These are phyloP conservation scores for Thymelicus lineola DNA, from an alignment of 2,888 invertebrate genomes.

Conservation along the genomic window DNA sequence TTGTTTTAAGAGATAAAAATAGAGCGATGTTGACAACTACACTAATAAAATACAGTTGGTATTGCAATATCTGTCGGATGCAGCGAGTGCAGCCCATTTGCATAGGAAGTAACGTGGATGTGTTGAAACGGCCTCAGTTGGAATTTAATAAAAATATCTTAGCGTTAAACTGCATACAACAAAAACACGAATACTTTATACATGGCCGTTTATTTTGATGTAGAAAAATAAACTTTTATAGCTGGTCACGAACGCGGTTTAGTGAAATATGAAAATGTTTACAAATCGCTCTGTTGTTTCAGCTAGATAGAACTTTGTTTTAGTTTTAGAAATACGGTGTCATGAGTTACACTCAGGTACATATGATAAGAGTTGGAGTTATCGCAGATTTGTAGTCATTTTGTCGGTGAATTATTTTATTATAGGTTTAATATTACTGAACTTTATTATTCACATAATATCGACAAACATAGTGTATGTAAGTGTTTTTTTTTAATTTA, in stretches of 20 bases:
- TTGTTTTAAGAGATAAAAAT: conserved; percentile 41
- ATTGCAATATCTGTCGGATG: conserved; percentile 75
- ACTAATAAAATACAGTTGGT: conserved; percentile 65
- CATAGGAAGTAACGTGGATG: conserved; percentile 68
- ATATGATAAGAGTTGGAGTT: neutral
- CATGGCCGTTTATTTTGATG: neutral
- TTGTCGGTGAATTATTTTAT: neutral
- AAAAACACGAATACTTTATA: neutral
- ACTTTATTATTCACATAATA: too few relatives aligned
- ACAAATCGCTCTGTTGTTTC: conserved; percentile 15
- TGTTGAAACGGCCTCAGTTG: conserved; percentile 72
- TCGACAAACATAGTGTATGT: too few relatives aligned
- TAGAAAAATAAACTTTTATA: conserved; percentile 6
- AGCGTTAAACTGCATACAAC: conserved; percentile 43
- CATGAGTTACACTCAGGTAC: neutral
- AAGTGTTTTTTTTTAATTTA: too few relatives aligned
- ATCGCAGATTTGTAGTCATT: neutral
- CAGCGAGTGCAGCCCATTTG: conserved; percentile 65
- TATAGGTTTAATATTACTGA: too few relatives aligned
- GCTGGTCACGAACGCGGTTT: neutral
- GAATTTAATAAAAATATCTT: conserved; percentile 84
- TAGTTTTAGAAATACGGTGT: conserved; percentile 3
- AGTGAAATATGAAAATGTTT: conserved; percentile 18
- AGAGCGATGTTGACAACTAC: conserved; percentile 60
- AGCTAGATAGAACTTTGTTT: conserved; percentile 10